phyloP scores from a whole-genome alignment of 2,113 vertebrate genomes.

The Tragelaphus imberbis region DNA sequence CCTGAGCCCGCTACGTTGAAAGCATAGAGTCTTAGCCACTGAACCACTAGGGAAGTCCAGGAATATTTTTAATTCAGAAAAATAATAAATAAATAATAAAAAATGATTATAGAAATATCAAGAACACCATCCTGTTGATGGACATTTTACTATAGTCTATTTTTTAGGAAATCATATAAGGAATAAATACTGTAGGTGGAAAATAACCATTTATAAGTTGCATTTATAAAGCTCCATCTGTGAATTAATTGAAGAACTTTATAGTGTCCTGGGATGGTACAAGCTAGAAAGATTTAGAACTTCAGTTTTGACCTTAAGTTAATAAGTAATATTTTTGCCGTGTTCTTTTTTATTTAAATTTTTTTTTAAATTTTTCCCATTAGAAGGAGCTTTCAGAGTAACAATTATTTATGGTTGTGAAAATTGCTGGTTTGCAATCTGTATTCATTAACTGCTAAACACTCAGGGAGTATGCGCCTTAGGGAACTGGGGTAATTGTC shows the following conservation, averaged over 20 bases:
- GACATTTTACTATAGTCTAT: background rate
- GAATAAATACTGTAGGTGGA: background rate
- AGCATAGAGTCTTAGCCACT: background rate
- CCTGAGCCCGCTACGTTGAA: background rate
- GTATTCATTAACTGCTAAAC: slow-evolving; percentile 71
- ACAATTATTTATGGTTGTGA: slow-evolving; percentile 64
- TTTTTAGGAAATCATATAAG: background rate
- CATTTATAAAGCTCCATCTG: background rate
- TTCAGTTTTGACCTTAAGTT: background rate
- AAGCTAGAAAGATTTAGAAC: background rate
- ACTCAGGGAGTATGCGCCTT: slow-evolving; percentile 53
- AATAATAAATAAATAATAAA: background rate
- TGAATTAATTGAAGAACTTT: background rate
- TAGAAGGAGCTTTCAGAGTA: slow-evolving; percentile 34
- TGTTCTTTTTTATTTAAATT: slow-evolving; percentile 55
- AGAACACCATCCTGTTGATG: background rate
- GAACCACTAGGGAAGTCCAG: background rate
- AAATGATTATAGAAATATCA: background rate
- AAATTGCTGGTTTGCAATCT: slow-evolving; percentile 67
- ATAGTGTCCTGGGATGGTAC: background rate
- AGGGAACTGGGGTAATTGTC: slow-evolving; percentile 62
- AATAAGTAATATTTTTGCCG: slow-evolving; percentile 49
- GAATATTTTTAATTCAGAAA: slow-evolving; percentile 14
- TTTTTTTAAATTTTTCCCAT: slow-evolving; percentile 22
- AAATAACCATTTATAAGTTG: background rate